These are phyloP conservation scores for Acanthurus tractus DNA, from an alignment of 2,797 vertebrate genomes.

Conservation along the genomic window DNA sequence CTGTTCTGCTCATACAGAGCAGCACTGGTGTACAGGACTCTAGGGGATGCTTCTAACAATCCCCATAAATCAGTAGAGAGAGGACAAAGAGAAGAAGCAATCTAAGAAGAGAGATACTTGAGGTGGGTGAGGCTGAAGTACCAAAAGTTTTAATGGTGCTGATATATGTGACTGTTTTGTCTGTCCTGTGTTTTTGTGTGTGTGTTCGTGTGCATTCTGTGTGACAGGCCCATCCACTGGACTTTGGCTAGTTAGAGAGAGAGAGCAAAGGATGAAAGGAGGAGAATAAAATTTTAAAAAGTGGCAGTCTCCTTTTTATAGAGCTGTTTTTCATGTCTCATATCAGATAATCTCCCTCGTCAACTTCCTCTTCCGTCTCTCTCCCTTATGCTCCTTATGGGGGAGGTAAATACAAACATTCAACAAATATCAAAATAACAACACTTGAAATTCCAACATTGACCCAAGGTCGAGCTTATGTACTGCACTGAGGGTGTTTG, in stretches of 20 bases:
- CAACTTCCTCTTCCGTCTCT: not conserved
- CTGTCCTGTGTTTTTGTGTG: conserved; percentile 20
- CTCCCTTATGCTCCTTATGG: not conserved
- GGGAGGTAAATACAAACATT: not conserved
- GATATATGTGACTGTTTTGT: conserved; percentile 47
- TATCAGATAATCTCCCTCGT: not conserved
- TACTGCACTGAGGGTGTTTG: not conserved
- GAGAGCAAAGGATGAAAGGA: conserved; percentile 22
- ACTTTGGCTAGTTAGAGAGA: conserved; percentile 61
- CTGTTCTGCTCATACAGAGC: conserved; percentile 15
- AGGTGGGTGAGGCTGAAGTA: conserved; percentile 48
- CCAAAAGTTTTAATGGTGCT: conserved; percentile 55
- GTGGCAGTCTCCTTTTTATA: conserved; percentile 16
- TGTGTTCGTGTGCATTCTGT: conserved; percentile 9
- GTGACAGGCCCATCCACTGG: conserved; percentile 35
- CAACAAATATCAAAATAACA: conserved; percentile 11
- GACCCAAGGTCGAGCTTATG: not conserved
- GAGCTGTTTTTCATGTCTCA: conserved; percentile 36
- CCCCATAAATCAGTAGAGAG: conserved; percentile 52
- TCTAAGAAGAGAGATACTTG: conserved; percentile 53
- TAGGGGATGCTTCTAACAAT: conserved; percentile 51
- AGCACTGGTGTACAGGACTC: conserved; percentile 48
- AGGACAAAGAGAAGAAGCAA: not conserved
- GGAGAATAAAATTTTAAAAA: not conserved
- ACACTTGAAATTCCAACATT: conserved; percentile 9